Evolutionary conservation across 2,888 invertebrate genomes (phyloP), one percentile per base, ranked within the genome.

Genomic region (Limenitis camilla): DNA sequence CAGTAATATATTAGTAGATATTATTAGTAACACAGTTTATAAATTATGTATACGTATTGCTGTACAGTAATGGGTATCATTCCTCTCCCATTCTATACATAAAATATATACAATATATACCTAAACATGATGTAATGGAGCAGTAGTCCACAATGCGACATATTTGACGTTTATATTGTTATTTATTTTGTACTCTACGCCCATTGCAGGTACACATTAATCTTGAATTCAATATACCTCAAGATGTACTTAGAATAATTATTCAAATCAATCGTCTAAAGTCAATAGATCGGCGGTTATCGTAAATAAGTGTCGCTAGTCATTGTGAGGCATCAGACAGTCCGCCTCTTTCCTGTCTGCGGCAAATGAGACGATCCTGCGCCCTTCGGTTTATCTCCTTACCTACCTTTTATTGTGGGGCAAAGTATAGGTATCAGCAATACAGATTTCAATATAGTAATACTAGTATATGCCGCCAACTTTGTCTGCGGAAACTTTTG

Each of bases 271-370:
- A 41, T 51, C 54, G 33, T 54, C 49, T 49, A 56, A 66, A 58
- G 55, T 45, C 45, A 59, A 61, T 63, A 60, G 55, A 73, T 62
- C 56, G 70, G 67, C 72, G 69, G 74, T 73, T 75, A 74, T 67
- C 69, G 71, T 78, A 72, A 80, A 78, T 78, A 71, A 68, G 61
- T 64, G 63, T 63, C 66, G 67, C 62, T 56, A 62, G 62, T 59
- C 63, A 56, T 59, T 56, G 65, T 71, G 76, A 71, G 74, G 66
- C 67, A 19, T 19, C 19, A 19, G 19, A 67, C 57, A 77, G 56
- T 60, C 80, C 85, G 84, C 86, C 85, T 82, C 73, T 84, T 83
- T 74, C 67, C 56, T 86, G 85, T 86, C 76, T 69, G 64, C 65
- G 70, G 74, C 68, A 77, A 84, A 85, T 83, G 82, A 83, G 77